Percentiles rank a stretch among this genome's conserved stretches.
phyloP scores from a whole-genome alignment of 1,140 invertebrate genomes.

The Oryzaephilus surinamensis region DNA sequence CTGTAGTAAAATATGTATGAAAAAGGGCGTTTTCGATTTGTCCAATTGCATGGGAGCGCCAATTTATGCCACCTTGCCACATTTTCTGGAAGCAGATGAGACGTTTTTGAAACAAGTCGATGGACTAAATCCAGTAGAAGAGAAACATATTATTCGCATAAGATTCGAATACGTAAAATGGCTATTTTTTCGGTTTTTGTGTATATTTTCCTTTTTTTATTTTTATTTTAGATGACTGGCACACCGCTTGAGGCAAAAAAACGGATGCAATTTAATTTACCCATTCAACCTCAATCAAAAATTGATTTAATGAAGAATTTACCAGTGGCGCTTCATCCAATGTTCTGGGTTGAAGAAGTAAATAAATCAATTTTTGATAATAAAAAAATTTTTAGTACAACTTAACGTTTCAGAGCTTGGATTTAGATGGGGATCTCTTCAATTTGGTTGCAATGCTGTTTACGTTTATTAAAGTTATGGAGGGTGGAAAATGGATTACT shows the following conservation, averaged over 20 bases:
- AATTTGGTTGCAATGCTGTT: too few relatives aligned
- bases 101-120: conserved; percentile 49
- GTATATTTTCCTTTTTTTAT: background rate
- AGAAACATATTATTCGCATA: conserved; percentile 42
- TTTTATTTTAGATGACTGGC: conserved; percentile 18
- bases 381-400: too few relatives aligned
- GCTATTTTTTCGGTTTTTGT: background rate
- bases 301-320: conserved; percentile 53
- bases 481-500: too few relatives aligned
- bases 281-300: conserved; percentile 49
- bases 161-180: conserved; percentile 5
- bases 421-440: too few relatives aligned
- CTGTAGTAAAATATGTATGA: conserved; percentile 55
- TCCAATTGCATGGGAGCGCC: conserved; percentile 55
- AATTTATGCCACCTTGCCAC: conserved; percentile 61
- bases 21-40: conserved; percentile 58
- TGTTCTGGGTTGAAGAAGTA: conserved; percentile 71
- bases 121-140: conserved; percentile 58
- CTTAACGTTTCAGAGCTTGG: too few relatives aligned
- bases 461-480: too few relatives aligned
- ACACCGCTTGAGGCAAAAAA: conserved; percentile 52
- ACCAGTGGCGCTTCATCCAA: conserved; percentile 47
- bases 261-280: conserved; percentile 60
- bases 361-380: too few relatives aligned
- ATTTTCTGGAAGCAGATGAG: conserved; percentile 63